Base-by-base conservation (phyloP, 2,113 vertebrate species). In the Struthio camelus region DNA sequence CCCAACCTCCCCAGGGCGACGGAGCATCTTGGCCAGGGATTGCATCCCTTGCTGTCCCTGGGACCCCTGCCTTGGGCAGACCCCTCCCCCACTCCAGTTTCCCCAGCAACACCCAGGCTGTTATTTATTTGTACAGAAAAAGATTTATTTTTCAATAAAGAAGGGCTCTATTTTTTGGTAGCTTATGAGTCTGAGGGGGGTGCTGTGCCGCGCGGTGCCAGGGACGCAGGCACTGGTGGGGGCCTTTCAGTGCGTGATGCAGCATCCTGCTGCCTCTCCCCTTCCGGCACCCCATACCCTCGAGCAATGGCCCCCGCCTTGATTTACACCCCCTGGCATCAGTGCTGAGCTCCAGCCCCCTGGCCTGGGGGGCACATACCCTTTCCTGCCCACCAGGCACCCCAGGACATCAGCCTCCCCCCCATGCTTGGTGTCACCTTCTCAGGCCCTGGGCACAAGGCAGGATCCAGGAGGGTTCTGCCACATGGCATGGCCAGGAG, bases 121-220 rank as follows among this genome's bases (percentile, higher is more conserved):
- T 75, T 97, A 97, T 97, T 97, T 97, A 97, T 97, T 97, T 97
- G 96, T 96, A 95, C 94, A 97, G 94, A 96, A 46, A 95, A 95
- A 88, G 19, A 73, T 95, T 89, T 96, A 97, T 96, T 97, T 97
- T 96, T 95, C 81, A 97, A 97, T 97, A 97, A 96, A 96, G 67
- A 94, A 91, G 70, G 87, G 61, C 50, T 97, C 73, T 97, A 97
- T 97, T 97, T 97, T 97, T 83, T 6, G 0, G 71, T 95, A 96
- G 67, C 58, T 51, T 30, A 34, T 0, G 5, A 80, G 66, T 38
- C 51, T 59, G 89, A 87, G 89, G 34, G 0, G 0, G 70, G 20
- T 73, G 34, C 27, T n/a, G 30, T 46, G 71, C 53, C 30, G 34
- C 1, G 3, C 1, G 0, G 36, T 38, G 65, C 53, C 4, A 4